These are phyloP conservation scores for Diabrotica balteata DNA, from an alignment of 2,888 invertebrate species.

Conservation along the genomic window DNA sequence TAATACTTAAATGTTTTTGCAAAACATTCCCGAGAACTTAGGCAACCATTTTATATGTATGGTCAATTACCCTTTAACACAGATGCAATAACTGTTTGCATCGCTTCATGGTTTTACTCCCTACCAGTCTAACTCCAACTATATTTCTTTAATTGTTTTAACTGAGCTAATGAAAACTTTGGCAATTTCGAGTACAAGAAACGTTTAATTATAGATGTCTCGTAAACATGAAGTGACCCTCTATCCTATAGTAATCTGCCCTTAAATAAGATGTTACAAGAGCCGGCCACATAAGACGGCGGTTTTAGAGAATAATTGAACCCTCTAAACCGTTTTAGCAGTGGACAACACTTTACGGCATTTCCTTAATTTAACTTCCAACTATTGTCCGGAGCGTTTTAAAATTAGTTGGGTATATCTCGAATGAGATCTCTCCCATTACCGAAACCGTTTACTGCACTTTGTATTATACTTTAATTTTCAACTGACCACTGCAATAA, in stretches of 20 bases:
- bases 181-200: constrained; percentile 6
- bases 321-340: constrained; percentile 17
- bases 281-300: constrained; percentile 12
- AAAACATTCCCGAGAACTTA: no score
- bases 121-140: no score
- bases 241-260: constrained; percentile 8
- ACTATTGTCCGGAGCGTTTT: constrained; percentile 26
- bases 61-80: no score
- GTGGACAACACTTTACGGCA: constrained; percentile 26
- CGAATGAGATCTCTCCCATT: constrained; percentile 17
- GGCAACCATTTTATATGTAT: no score
- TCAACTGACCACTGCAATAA: no score
- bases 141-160: neutral
- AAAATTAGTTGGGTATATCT: constrained; percentile 24
- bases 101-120: no score
- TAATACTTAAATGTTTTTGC: no score
- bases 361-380: constrained; percentile 25
- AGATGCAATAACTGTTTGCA: no score
- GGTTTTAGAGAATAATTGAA: constrained; percentile 20
- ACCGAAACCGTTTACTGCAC: neutral
- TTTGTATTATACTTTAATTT: no score
- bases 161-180: constrained; percentile 2
- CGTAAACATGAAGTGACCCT: constrained; percentile 13
- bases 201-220: constrained; percentile 13
- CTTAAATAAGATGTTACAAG: constrained; percentile 19